Conservation (phyloP, 1,140 invertebrate genomes). For the Ooceraea biroi region DNA sequence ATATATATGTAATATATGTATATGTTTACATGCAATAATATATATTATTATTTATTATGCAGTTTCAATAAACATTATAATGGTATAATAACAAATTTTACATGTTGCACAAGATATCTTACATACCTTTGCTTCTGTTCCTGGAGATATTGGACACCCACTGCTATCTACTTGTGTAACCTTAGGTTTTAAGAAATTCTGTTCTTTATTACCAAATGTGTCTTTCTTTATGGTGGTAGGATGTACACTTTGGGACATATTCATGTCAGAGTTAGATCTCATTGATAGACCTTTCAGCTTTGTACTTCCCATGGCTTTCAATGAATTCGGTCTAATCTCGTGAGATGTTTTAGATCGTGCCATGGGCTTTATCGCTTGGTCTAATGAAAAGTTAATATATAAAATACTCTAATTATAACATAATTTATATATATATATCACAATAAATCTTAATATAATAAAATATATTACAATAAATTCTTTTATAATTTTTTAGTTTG, state of each 20-base stretch:
- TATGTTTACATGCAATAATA: too few relatives aligned
- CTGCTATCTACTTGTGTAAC: slow-evolving; percentile 53
- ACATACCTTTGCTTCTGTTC: slow-evolving; percentile 72
- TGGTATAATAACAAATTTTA: slow-evolving; percentile 6
- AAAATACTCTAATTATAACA: too few relatives aligned
- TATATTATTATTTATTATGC: too few relatives aligned
- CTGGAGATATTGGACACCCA: slow-evolving; percentile 59
- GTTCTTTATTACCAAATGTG: slow-evolving; percentile 1
- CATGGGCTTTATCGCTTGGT: slow-evolving; percentile 4
- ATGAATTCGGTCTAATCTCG: background rate
- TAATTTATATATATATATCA: too few relatives aligned
- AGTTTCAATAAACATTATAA: background rate
- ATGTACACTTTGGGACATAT: slow-evolving; percentile 46
- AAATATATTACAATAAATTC: too few relatives aligned
- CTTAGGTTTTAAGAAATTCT: slow-evolving; percentile 38
- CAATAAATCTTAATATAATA: too few relatives aligned
- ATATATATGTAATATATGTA: too few relatives aligned
- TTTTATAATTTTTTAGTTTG: too few relatives aligned
- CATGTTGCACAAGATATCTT: too few relatives aligned
- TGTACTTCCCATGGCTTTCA: slow-evolving; percentile 42
- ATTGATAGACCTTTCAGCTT: slow-evolving; percentile 77
- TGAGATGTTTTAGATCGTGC: slow-evolving; percentile 53
- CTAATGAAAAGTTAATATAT: too few relatives aligned
- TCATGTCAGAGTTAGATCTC: slow-evolving; percentile 75
- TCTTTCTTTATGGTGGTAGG: slow-evolving; percentile 3